Evolutionary conservation across 1,140 invertebrate genomes (phyloP), one percentile per base, ranked within the genome.

Genomic region (Ostrea edulis): DNA sequence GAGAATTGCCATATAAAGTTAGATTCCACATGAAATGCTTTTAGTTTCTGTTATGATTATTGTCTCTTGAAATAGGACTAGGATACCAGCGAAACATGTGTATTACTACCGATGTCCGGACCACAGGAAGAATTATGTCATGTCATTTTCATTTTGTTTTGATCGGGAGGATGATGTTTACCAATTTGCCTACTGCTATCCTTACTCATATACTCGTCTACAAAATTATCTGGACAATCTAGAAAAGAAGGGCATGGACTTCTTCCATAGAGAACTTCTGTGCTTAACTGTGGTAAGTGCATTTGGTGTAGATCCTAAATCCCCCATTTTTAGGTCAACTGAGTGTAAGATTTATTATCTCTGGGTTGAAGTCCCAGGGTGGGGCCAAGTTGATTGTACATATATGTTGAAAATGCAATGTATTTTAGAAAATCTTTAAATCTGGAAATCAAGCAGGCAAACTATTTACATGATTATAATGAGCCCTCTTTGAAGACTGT

Each of bases 101-200:
- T 99, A 98, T 94, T 99, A 99, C 94, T 98, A 99, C 95, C 96
- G 97, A 87, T 99, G 98, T 35, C 95, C 97, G 14, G 96, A 97
- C 89, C 98, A 99, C 94, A 96, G 97, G 86, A 97, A 98, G 85
- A 97, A 99, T 88, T 98, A 98, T 94, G 97, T 99, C 8, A 96
- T 99, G 29, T 99, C 98, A 90, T 97, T 99, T 95, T 97, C 98
- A 0, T 99, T 99, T 94, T 97, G 97, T 25, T 99, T 99, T 93
- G 98, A 99, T 95, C 96, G 96, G 82, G 98, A 99, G 94, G 97
- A 97, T 90, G 97, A 98, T 91, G 96, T 98, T 2, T 99, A 98
- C 93, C 98, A 99, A 93, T 99, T 99, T 95, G 96, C 97, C 0
- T 96, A 99, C 91, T 97, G 97, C 12, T 98, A 97, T 91, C 99